These are phyloP conservation scores for Megamerina dolium DNA, from an alignment of 2,888 invertebrate species.

Conservation along the genomic window DNA sequence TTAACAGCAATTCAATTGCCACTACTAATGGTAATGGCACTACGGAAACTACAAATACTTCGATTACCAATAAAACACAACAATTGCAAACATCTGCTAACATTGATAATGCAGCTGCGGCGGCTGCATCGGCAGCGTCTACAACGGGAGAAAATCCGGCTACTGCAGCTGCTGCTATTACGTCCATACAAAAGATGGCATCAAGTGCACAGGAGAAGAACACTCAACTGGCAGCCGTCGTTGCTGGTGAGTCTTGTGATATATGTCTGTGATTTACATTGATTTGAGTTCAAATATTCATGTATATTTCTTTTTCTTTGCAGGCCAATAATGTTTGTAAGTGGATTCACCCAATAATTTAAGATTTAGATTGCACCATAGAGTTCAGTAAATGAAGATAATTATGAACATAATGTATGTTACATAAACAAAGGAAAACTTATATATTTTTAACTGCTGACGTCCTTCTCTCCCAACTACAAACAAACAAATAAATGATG, in stretches of 20 bases:
- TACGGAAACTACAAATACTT: slow-evolving; percentile 22
- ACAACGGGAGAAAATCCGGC: neutral
- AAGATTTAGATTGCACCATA: neutral
- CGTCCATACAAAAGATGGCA: slow-evolving; percentile 22
- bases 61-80: slow-evolving; percentile 16
- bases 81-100: slow-evolving; percentile 28
- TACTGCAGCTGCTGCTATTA: slow-evolving; percentile 28
- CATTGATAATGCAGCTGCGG: slow-evolving; percentile 31
- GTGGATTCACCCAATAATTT: slow-evolving; percentile 14
- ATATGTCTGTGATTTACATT: neutral
- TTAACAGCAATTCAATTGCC: slow-evolving; percentile 22
- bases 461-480: slow-evolving; percentile 35
- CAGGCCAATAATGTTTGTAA: slow-evolving; percentile 45
- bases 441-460: slow-evolving; percentile 38
- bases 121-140: slow-evolving; percentile 31
- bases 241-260: slow-evolving; percentile 27
- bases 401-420: neutral
- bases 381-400: neutral
- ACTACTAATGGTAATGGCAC: slow-evolving; percentile 16
- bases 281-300: neutral
- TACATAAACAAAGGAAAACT: slow-evolving; percentile 16
- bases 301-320: slow-evolving; percentile 14
- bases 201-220: slow-evolving; percentile 35
- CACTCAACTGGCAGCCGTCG: slow-evolving; percentile 37
- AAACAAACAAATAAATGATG: slow-evolving; percentile 13